Percentiles rank a stretch among this genome's conserved stretches.
Evolutionary conservation across 1,140 invertebrate species (phyloP).

Genomic region (Danaus plexippus): DNA sequence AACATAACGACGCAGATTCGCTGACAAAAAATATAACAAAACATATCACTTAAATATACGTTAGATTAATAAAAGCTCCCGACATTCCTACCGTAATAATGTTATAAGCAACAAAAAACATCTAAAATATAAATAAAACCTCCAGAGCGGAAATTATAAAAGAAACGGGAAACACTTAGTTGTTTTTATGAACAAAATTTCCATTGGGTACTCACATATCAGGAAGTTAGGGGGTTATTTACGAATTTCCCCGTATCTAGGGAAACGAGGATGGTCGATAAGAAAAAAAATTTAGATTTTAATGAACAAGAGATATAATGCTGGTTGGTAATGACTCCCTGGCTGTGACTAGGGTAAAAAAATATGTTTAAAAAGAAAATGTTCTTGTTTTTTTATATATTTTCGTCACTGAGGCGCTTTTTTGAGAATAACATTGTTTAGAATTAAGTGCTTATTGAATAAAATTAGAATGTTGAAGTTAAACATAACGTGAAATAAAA

Average conservation of each 20-base stretch:
- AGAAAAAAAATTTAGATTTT: constrained; percentile 37
- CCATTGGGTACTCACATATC: constrained; percentile 18
- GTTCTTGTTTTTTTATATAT: background rate
- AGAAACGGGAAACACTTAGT: constrained; percentile 16
- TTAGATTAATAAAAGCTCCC: no score
- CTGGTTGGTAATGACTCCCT: constrained; percentile 29
- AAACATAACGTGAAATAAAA: no score
- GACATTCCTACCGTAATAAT: no score
- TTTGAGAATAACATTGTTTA: no score
- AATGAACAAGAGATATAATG: constrained; percentile 34
- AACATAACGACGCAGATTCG: no score
- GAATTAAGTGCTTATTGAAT: no score
- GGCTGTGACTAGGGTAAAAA: constrained; percentile 14
- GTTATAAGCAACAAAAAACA: no score
- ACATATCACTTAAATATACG: no score
- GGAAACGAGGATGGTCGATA: constrained; percentile 29
- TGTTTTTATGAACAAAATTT: constrained; percentile 20
- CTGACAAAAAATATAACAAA: no score
- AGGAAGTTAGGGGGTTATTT: constrained; percentile 22
- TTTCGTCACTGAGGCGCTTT: no score
- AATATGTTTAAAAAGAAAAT: background rate
- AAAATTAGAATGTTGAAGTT: no score
- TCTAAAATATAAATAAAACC: constrained; percentile 8
- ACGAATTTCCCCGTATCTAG: constrained; percentile 23
- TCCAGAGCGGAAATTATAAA: constrained; percentile 17